Evolutionary conservation across 1,140 invertebrate genomes (phyloP).

Genomic region (Rhynchophorus ferrugineus): DNA sequence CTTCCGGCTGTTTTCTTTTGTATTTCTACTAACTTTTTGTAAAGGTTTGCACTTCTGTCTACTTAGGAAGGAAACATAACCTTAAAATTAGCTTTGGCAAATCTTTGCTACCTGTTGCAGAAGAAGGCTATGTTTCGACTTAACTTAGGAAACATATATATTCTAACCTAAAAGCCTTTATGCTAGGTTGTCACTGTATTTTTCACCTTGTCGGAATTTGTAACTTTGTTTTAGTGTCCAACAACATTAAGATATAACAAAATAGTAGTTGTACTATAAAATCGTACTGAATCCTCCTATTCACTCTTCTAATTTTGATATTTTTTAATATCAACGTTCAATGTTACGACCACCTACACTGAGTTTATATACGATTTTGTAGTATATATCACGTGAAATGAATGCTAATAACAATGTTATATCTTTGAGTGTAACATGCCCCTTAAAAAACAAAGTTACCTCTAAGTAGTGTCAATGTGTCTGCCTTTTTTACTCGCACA

Average conservation of each 20-base stretch:
- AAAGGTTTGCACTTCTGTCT: conserved; percentile 12
- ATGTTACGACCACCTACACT: too few relatives aligned
- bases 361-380: too few relatives aligned
- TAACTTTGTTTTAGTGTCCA: conserved; percentile 8
- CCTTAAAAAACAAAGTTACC: conserved; percentile 2
- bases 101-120: not conserved
- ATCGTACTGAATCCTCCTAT: too few relatives aligned
- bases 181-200: conserved; percentile 7
- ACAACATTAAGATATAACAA: not conserved
- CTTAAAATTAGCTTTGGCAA: not conserved
- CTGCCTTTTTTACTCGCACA: conserved; percentile 21
- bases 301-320: too few relatives aligned
- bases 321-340: too few relatives aligned
- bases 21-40: conserved; percentile 12
- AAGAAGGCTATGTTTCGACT: conserved; percentile 5
- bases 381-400: too few relatives aligned
- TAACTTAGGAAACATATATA: conserved; percentile 7
- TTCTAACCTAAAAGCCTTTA: conserved; percentile 16
- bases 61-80: conserved; percentile 7
- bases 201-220: conserved; percentile 10
- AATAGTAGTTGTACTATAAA: too few relatives aligned
- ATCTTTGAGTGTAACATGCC: too few relatives aligned
- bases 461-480: conserved; percentile 15
- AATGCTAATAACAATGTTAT: too few relatives aligned
- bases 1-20: conserved; percentile 24